Conservation (phyloP, 1,140 invertebrate genomes). For the Drosophila tsacasi region DNA sequence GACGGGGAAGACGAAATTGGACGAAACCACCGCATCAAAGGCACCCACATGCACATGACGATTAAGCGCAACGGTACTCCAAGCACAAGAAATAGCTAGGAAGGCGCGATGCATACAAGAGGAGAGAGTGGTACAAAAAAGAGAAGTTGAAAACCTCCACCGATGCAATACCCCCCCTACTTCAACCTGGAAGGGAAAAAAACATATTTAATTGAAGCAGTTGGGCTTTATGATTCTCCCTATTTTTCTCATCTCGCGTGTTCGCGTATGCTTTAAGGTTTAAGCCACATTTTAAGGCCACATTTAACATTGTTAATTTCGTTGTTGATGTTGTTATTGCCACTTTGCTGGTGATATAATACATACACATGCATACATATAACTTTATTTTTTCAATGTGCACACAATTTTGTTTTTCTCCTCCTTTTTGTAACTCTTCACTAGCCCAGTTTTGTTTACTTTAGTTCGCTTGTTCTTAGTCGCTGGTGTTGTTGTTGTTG, state of each 20-base stretch:
- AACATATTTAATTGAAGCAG: conserved; percentile 9
- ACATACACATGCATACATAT: neutral
- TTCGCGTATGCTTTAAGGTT: neutral
- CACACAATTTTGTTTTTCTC: neutral
- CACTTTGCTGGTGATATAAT: conserved; percentile 1
- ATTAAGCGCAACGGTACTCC: conserved; percentile 20
- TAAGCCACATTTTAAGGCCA: conserved; percentile 16
- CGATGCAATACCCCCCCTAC: neutral
- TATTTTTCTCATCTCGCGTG: neutral
- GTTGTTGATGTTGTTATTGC: conserved; percentile 2
- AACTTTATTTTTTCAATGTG: conserved; percentile 8
- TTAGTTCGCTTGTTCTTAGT: neutral
- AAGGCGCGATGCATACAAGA: neutral
- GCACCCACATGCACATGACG: conserved; percentile 21
- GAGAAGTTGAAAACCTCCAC: neutral
- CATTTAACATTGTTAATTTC: conserved; percentile 23
- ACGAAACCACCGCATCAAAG: conserved; percentile 32
- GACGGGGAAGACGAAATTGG: neutral
- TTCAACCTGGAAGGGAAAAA: neutral
- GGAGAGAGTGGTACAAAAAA: neutral
- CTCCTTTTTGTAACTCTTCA: neutral
- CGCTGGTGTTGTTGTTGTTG: neutral
- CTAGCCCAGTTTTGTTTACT: conserved; percentile 6
- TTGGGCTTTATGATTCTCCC: neutral
- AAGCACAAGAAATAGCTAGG: conserved; percentile 1